These are phyloP conservation scores for Epinephelus malabaricus DNA, from an alignment of 2,797 vertebrate species.

Conservation along the genomic window DNA sequence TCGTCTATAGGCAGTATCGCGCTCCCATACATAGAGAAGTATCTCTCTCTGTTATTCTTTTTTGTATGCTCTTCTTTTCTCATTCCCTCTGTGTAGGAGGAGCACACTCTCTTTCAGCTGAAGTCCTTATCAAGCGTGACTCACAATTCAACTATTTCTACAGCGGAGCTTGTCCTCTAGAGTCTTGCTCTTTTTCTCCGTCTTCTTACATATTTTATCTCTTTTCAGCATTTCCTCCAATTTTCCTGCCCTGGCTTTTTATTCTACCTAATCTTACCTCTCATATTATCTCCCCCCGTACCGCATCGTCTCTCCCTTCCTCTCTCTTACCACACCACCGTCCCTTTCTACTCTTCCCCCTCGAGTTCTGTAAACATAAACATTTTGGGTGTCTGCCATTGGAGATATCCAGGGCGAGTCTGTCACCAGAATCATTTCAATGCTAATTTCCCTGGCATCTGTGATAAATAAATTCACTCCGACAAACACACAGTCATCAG, in stretches of 20 bases:
- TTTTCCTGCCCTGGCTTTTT: constrained; percentile 54
- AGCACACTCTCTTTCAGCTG: constrained; percentile 47
- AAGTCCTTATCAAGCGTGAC: constrained; percentile 73
- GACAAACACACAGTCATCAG: constrained; percentile 81
- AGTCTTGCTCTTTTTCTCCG: constrained; percentile 44
- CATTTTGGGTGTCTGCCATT: constrained; percentile 78
- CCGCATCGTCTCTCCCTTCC: constrained; percentile 26
- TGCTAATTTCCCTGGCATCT: constrained; percentile 84
- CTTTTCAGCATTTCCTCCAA: constrained; percentile 55
- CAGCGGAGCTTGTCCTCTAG: constrained; percentile 51
- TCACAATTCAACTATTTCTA: constrained; percentile 73
- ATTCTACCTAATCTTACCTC: constrained; percentile 68
- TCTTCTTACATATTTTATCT: constrained; percentile 69
- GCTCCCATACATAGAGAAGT: constrained; percentile 36
- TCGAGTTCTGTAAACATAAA: constrained; percentile 73
- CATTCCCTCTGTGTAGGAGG: constrained; percentile 55
- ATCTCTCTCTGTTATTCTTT: constrained; percentile 46
- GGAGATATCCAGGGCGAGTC: constrained; percentile 73
- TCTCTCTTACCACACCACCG: constrained; percentile 25
- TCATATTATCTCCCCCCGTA: constrained; percentile 55
- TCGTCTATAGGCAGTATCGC: constrained; percentile 28
- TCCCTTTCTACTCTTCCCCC: constrained; percentile 46
- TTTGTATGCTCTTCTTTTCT: constrained; percentile 40
- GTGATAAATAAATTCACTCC: constrained; percentile 80
- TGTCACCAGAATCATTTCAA: constrained; percentile 83